phyloP scores from a whole-genome alignment of 2,113 vertebrate genomes.

The Sapayoa aenigma region DNA sequence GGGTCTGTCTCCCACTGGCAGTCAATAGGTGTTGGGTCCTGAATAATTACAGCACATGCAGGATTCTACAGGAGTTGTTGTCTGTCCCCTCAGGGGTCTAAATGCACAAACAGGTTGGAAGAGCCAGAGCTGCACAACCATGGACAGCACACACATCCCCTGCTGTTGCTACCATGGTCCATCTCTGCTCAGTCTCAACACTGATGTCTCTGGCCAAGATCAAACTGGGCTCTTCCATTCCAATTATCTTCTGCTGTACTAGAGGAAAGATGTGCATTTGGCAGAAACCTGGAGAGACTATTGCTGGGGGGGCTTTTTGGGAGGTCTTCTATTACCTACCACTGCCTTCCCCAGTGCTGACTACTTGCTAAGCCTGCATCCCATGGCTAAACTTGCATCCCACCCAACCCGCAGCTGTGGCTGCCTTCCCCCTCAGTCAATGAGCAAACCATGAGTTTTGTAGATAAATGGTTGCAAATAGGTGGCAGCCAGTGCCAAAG shows the following conservation, averaged over 20 bases:
- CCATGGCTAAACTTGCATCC: not conserved
- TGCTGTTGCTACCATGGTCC: rapidly evolving
- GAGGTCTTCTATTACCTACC: not conserved
- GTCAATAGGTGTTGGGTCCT: not conserved
- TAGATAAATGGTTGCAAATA: not conserved
- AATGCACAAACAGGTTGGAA: not conserved
- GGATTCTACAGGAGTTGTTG: not conserved
- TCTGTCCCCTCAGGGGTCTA: not conserved
- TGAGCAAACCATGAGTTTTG: not conserved
- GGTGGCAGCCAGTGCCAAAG: not conserved
- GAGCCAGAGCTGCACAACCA: not conserved
- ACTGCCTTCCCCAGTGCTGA: not conserved
- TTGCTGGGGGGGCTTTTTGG: not conserved
- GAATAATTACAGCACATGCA: not conserved
- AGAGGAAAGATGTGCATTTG: not conserved
- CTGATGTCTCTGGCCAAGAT: not conserved
- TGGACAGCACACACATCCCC: not conserved
- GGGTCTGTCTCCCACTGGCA: not conserved
- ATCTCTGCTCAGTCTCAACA: rapidly evolving
- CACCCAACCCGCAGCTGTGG: not conserved
- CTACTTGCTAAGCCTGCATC: not conserved
- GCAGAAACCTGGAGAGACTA: not conserved
- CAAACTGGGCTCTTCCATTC: not conserved
- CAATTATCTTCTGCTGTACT: not conserved
- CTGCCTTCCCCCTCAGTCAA: not conserved